A percentile compares a stretch with the other conserved stretches of the same genome.
Conservation (phyloP, 2,888 invertebrate genomes). For the Gandaritis pyraliata region DNA sequence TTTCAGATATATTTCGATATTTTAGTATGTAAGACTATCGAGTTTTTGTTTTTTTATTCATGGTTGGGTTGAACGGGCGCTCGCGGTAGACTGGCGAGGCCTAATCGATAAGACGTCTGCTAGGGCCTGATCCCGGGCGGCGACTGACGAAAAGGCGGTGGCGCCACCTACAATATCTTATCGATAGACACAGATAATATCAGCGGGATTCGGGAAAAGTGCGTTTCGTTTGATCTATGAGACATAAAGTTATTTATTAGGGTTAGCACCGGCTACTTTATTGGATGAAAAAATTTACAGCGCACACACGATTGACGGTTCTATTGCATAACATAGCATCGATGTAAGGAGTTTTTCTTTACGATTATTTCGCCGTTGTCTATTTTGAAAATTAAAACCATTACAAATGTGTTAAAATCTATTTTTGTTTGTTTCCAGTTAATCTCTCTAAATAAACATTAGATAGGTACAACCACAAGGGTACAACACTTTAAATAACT, state of each 20-base stretch:
- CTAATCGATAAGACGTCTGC: conserved; percentile 39
- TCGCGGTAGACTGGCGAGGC: conserved; percentile 1
- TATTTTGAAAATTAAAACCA: too few relatives aligned
- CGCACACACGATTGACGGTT: neutral
- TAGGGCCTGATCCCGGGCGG: conserved; percentile 70
- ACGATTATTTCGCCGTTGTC: too few relatives aligned
- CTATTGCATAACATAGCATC: neutral
- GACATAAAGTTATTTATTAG: conserved; percentile 3
- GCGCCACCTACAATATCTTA: conserved; percentile 53
- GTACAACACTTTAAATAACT: too few relatives aligned
- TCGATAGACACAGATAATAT: conserved; percentile 46
- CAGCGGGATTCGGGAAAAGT: conserved; percentile 20
- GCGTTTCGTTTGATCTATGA: conserved; percentile 41
- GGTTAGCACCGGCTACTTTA: neutral
- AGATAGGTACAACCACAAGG: too few relatives aligned
- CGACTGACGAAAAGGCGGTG: conserved; percentile 52
- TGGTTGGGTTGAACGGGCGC: conserved; percentile 29
- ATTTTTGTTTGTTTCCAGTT: too few relatives aligned
- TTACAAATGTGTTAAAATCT: too few relatives aligned
- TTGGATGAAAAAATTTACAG: neutral
- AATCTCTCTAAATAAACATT: too few relatives aligned
- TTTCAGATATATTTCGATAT: neutral
- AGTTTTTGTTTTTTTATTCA: conserved; percentile 46
- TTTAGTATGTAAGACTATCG: conserved; percentile 10
- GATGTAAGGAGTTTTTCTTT: too few relatives aligned